phyloP scores from a whole-genome alignment of 2,888 invertebrate genomes.

The Mechanitis messenoides region DNA sequence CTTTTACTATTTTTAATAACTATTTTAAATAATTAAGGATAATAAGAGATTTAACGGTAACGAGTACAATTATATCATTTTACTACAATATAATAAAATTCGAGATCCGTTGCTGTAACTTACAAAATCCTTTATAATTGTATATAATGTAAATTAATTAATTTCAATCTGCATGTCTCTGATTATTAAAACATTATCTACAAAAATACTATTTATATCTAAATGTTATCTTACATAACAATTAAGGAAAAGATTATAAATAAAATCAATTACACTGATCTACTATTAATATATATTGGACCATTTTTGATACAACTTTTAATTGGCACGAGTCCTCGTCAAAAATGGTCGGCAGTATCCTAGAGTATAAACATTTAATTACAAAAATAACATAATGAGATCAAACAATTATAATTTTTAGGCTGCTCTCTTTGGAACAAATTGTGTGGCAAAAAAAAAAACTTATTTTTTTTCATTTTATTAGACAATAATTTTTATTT shows the following conservation, averaged over 20 bases:
- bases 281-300: conserved; percentile 17
- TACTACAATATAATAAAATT: not conserved
- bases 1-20: not conserved
- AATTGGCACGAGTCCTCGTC: conserved; percentile 60
- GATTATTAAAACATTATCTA: not conserved
- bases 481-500: too few species aligned
- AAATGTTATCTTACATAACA: conserved; percentile 4
- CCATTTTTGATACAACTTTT: conserved; percentile 35
- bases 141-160: conserved; percentile 4
- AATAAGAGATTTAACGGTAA: conserved; percentile 2
- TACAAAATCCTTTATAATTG: not conserved
- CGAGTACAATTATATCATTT: conserved; percentile 2
- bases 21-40: not conserved
- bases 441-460: conserved; percentile 39
- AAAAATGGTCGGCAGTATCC: conserved; percentile 30
- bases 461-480: too few species aligned
- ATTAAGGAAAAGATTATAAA: conserved; percentile 10
- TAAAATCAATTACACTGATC: not conserved
- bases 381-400: conserved; percentile 72
- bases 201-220: conserved; percentile 5
- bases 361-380: conserved; percentile 59
- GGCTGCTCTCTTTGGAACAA: conserved; percentile 77
- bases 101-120: conserved; percentile 2
- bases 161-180: not conserved
- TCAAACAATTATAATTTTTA: conserved; percentile 74